Evolutionary conservation across 1,140 invertebrate species (phyloP).

Genomic region (Bombus picipes): DNA sequence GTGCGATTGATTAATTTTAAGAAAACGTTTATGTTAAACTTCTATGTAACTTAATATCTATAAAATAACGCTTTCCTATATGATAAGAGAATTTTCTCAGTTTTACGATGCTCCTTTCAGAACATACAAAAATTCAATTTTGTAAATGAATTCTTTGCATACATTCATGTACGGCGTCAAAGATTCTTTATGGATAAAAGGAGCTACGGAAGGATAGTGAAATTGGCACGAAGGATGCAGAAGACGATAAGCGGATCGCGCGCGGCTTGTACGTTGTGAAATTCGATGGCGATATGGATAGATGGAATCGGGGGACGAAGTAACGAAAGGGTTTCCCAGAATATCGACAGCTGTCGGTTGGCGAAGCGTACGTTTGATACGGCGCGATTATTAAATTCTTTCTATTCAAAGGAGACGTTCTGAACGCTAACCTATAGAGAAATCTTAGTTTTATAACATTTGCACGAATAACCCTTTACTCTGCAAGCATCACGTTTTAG

Average conservation of each 20-base stretch:
- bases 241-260: slow-evolving; percentile 13
- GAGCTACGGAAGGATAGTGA: background rate
- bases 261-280: background rate
- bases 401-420: background rate
- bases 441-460: background rate
- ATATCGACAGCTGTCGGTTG: slow-evolving; percentile 35
- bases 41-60: background rate
- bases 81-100: too few relatives aligned
- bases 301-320: background rate
- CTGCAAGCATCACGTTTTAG: too few relatives aligned
- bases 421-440: background rate
- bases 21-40: background rate
- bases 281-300: slow-evolving; percentile 17
- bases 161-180: background rate
- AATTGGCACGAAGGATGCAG: background rate
- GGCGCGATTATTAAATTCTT: slow-evolving; percentile 43
- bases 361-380: background rate
- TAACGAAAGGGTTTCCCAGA: background rate
- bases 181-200: background rate
- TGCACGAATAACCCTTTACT: background rate
- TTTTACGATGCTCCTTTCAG: background rate
- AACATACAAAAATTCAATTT: background rate
- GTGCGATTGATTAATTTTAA: background rate
- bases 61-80: too few relatives aligned
- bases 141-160: slow-evolving; percentile 1